Percentiles rank a stretch among this genome's conserved stretches.
These are phyloP conservation scores for Montipora foliosa DNA, from an alignment of 64 coral and sea anemone species.

Conservation along the genomic window DNA sequence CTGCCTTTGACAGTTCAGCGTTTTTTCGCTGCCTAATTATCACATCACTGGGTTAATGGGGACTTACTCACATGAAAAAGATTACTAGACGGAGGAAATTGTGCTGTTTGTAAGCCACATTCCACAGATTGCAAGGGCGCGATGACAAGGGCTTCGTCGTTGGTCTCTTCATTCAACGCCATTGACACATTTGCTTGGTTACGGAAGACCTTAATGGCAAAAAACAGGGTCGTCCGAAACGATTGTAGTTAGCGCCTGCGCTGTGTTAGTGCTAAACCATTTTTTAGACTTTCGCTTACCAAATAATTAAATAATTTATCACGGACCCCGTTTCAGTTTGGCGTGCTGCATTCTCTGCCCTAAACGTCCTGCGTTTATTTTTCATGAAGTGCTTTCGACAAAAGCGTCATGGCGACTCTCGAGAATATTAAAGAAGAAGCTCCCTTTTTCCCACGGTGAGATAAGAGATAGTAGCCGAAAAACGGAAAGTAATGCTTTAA, in stretches of 20 bases:
- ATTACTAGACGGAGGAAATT: slow-evolving; percentile 19
- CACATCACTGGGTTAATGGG: neutral
- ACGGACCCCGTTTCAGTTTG: too few relatives aligned
- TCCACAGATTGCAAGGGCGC: neutral
- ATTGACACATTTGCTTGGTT: neutral
- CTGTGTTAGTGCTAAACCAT: neutral
- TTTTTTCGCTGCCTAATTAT: slow-evolving; percentile 26
- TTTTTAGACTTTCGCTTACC: neutral
- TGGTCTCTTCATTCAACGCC: neutral
- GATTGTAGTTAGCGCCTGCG: neutral
- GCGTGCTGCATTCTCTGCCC: too few relatives aligned
- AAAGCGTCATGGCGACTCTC: neutral
- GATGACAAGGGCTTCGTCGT: neutral
- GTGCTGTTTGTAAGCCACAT: neutral
- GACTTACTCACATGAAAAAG: neutral
- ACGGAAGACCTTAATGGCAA: neutral
- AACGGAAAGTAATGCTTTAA: slow-evolving; percentile 1
- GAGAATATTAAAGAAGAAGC: neutral
- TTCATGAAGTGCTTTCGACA: slow-evolving; percentile 29
- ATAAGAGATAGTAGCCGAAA: neutral
- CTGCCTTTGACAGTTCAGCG: slow-evolving; percentile 1
- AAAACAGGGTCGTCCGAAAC: neutral
- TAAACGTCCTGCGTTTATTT: too few relatives aligned
- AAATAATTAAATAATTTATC: too few relatives aligned
- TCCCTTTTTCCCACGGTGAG: slow-evolving; percentile 41